Evolutionary conservation across 2,113 vertebrate species (phyloP), one percentile per base, ranked within the genome.

Genomic region (Rallus limicola): DNA sequence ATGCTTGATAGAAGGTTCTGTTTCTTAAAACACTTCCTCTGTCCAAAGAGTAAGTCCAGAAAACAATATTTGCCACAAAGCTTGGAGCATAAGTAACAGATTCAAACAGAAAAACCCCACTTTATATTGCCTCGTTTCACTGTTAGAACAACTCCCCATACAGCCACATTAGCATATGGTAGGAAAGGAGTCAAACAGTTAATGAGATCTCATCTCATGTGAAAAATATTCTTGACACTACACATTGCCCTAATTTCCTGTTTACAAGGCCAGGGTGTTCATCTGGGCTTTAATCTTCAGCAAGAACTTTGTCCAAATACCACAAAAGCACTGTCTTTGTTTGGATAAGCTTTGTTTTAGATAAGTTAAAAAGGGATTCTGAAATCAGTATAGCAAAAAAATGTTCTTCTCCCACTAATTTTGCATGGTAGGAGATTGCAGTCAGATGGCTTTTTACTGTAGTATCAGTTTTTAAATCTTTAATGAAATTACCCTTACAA

Each of bases 401-500:
- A 48, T 3, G 9, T 24, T 58, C 46, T 86, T 81, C 82, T 63
- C 80, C 28, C 71, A 83, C 64, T n/a, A 12, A 21, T 84, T 89
- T 64, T 86, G 64, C 77, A 48, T 4, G 64, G 48, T 68, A 70
- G 77, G 86, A 95, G 86, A 89, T 33, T 48, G 86, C 50, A 92
- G 64, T 95, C 92, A 95, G 86, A 93, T 95, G 93, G 77, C 23
- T 88, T 96, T 96, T 95, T 92, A 91, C 52, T 89, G 56, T 71
- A 84, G 20, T 68, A 93, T 79, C 86, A 78, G 26, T 71, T 95
- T 90, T 93, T 78, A 91, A 95, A 96, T 84, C 92, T 93, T 93
- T 93, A 92, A 97, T 91, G 86, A 92, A 89, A 92, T 96, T 92
- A 92, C 65, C 53, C 86, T 86, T 89, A 56, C 94, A 92, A 97